Evolutionary conservation across 2,888 invertebrate species (phyloP), one percentile per base, ranked within the genome.

Genomic region (Thumatha senex): DNA sequence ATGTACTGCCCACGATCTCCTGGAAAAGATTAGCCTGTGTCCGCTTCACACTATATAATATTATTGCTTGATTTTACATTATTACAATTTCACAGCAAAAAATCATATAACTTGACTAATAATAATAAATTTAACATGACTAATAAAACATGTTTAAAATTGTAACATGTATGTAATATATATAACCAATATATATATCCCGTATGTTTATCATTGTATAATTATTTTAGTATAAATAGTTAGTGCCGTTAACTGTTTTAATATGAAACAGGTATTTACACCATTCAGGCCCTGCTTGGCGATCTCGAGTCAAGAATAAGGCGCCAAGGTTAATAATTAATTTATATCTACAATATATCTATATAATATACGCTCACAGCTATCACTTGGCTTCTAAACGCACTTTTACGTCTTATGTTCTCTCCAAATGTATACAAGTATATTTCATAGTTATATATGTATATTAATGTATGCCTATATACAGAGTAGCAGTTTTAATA

Each of bases 241-340:
- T 86, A 86, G 85, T 86, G 67, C 84, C 78, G 82, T 86, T 86
- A 85, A 88, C 82, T 79, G 84, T 72, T 87, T 87, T 85, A 82
- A 89, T 89, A 78, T 89, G 87, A 86, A 86, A 88, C 89, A 89
- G 89, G 88, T 89, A 79, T 89, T 89, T 89, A 84, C 88, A 86
- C 80, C 82, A 89, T 89, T 86, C 89, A 90, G 89, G 89, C 72
- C 84, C 89, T 86, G 88, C 79, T 88, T 83, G 86, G 87, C 78
- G 89, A 86, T 85, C 87, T 90, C 89, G 86, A 88, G 86, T 87
- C 89, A 82, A 83, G 86, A 89, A 82, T 89, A 83, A 88, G 77
- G 67, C 74, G 76, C 64, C 79, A 84, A 89, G 89, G 90, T 90
- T 84, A 86, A 75, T 86, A 79, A 51, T 34, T 39, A 30, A 35